Evolutionary conservation across 2,113 vertebrate genomes (phyloP), one percentile per base, ranked within the genome.

Genomic region (Neolamprologus tretocephalus): DNA sequence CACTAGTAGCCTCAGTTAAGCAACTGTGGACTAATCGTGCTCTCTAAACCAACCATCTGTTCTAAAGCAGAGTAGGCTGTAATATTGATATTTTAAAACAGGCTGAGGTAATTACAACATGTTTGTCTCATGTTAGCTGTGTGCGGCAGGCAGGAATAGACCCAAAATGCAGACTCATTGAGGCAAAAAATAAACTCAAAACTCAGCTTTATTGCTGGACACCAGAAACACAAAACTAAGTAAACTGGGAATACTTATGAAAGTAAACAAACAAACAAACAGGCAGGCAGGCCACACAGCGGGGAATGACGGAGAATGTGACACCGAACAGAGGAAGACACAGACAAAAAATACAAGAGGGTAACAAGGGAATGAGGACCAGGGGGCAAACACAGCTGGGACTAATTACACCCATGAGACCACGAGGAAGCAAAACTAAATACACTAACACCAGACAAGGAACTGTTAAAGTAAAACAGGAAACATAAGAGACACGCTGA

Each of bases 1-100:
- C 51, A 53, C n/a, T 54, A 12, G n/a, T 54, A 23, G 10, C n/a
- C 53, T 2, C 40, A 40, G 40, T 40, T 40, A 40, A 40, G 40
- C 40, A 40, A 2, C 40, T 40, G n/a, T 55, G 1, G 53, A 3
- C 53, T 0, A 12, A 55, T 12, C 2, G 0, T 55, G 53, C n/a
- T 23, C 53, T 55, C 21, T 55, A 55, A 55, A 55, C 53, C 53
- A 23, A 55, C 53, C 53, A 0, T 23, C 21, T 55, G n/a, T 55
- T 55, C 11, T 23, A 23, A 55, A 55, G 53, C 53, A 55, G 53
- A 55, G 6, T 12, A 1, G n/a, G 53, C 2, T 21, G 51, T 54
- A 54, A 21, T 54, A 4, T 54, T 54, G 10, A 54, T 12, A 54
- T 54, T 54, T 54, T 54, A 51, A 51, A 51, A 51, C 17, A 53